phyloP scores from a whole-genome alignment of 2,113 vertebrate species.

The Colossoma macropomum region DNA sequence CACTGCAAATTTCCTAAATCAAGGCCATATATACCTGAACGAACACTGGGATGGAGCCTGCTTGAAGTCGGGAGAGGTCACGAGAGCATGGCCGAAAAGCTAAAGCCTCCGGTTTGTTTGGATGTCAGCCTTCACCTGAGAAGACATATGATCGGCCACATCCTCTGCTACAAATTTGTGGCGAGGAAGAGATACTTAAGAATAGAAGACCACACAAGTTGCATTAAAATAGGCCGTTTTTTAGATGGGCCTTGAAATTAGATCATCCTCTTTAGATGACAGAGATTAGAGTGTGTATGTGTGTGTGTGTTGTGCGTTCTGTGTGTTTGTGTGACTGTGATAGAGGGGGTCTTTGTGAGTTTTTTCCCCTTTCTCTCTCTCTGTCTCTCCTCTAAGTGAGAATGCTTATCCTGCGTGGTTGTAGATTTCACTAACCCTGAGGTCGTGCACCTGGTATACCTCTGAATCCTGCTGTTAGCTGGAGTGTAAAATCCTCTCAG shows the following conservation, averaged over 20 bases:
- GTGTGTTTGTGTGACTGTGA: constrained; percentile 41
- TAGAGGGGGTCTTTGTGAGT: constrained; percentile 50
- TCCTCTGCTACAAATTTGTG: constrained; percentile 52
- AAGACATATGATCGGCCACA: constrained; percentile 50
- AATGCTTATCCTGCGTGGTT: constrained; percentile 62
- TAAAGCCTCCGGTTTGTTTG: constrained; percentile 38
- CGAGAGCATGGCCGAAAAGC: constrained; percentile 19
- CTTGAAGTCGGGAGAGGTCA: constrained; percentile 28
- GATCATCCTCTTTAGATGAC: constrained; percentile 56
- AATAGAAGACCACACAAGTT: constrained; percentile 56
- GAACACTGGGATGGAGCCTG: background rate
- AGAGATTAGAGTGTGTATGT: constrained; percentile 46
- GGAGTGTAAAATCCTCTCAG: constrained; percentile 72
- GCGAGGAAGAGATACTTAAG: constrained; percentile 50
- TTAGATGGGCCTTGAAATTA: constrained; percentile 60
- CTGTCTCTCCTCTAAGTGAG: constrained; percentile 55
- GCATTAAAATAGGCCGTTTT: constrained; percentile 49
- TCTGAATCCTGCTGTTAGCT: constrained; percentile 74
- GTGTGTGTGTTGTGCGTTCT: constrained; percentile 43
- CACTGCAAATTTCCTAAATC: constrained; percentile 50
- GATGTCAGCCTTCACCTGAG: constrained; percentile 33
- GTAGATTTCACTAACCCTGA: constrained; percentile 74
- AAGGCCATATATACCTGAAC: background rate
- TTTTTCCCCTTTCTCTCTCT: constrained; percentile 54
- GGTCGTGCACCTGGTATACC: constrained; percentile 80